Evolutionary conservation across 2,888 invertebrate species (phyloP).

Genomic region (Oscheius sp.): DNA sequence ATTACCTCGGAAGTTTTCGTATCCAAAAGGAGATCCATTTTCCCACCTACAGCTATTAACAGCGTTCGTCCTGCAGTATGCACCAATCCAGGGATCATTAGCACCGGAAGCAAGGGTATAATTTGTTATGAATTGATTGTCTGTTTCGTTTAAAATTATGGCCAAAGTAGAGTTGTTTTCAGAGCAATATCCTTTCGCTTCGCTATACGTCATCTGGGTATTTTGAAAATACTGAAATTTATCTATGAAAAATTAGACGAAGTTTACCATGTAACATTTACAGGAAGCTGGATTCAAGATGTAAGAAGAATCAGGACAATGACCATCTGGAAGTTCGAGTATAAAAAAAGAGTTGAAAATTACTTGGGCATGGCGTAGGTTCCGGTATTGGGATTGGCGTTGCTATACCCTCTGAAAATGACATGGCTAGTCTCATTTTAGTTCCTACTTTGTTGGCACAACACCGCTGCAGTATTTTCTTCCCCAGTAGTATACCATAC

Average conservation of each 20-base stretch:
- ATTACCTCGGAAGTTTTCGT: too few relatives aligned
- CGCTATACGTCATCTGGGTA: neutral
- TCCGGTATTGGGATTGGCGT: too few relatives aligned
- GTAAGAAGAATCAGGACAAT: neutral
- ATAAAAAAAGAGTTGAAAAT: too few relatives aligned
- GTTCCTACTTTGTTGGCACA: too few relatives aligned
- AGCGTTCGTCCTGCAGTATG: neutral
- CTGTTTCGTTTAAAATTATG: neutral
- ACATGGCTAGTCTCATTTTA: too few relatives aligned
- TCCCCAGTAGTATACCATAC: too few relatives aligned
- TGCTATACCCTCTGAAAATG: too few relatives aligned
- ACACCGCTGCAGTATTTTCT: too few relatives aligned
- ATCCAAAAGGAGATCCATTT: neutral
- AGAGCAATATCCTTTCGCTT: neutral
- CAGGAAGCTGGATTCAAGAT: neutral
- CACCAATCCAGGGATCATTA: neutral
- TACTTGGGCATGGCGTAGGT: too few relatives aligned
- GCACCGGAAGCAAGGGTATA: neutral
- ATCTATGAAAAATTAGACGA: too few relatives aligned
- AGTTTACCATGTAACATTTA: slow-evolving; percentile 1
- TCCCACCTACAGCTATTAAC: neutral
- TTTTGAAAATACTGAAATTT: neutral
- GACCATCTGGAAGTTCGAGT: neutral
- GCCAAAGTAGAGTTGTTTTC: neutral
- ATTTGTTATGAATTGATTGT: neutral